These are phyloP conservation scores for Riptortus pedestris DNA, from an alignment of 1,140 invertebrate species.

Conservation along the genomic window DNA sequence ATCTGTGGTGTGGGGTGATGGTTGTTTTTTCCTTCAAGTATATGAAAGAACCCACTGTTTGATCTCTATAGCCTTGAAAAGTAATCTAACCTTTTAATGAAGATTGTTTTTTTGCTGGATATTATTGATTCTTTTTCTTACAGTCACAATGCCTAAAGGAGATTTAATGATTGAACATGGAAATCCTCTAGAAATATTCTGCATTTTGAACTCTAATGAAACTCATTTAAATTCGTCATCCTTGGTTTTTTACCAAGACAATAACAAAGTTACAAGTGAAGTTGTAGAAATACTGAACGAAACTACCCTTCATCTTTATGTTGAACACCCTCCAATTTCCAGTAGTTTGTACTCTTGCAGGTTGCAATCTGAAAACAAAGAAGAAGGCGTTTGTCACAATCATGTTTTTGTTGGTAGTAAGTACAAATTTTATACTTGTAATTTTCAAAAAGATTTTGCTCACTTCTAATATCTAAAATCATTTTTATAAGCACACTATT, in stretches of 20 bases:
- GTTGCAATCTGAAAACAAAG: constrained; percentile 32
- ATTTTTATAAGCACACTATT: too few species aligned
- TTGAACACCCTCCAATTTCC: constrained; percentile 38
- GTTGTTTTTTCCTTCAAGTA: too few species aligned
- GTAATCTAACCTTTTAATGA: too few species aligned
- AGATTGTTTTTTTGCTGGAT: too few species aligned
- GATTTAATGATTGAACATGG: constrained; percentile 43
- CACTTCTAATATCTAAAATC: too few species aligned
- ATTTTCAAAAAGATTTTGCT: too few species aligned
- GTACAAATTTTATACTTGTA: too few species aligned
- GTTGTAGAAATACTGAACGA: constrained; percentile 40
- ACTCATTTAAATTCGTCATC: constrained; percentile 36
- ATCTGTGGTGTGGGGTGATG: too few species aligned
- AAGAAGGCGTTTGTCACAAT: constrained; percentile 42
- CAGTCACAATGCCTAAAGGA: constrained; percentile 43
- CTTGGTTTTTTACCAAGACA: constrained; percentile 40
- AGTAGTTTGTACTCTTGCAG: constrained; percentile 40
- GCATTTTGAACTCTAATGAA: constrained; percentile 40
- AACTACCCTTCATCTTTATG: constrained; percentile 40
- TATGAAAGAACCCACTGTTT: too few species aligned
- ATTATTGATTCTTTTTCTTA: constrained; percentile 22
- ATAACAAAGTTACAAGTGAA: constrained; percentile 36
- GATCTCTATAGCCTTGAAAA: too few species aligned
- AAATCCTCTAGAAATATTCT: constrained; percentile 40
- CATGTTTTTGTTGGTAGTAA: constrained; percentile 44